Evolutionary conservation across 2,113 vertebrate species (phyloP).

Genomic region (Psilopogon haemacephalus): DNA sequence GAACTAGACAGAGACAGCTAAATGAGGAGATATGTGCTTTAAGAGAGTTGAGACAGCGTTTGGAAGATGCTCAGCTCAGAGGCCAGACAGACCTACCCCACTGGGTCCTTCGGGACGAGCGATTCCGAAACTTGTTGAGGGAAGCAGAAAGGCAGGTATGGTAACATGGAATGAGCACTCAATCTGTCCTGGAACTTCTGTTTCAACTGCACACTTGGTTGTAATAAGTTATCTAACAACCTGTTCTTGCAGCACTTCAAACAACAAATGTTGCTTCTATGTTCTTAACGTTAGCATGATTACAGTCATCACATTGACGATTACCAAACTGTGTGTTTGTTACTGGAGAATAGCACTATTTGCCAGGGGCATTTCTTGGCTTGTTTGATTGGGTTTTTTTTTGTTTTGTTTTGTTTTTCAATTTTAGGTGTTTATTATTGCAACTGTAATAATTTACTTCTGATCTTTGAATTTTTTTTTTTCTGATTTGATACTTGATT

Average conservation of each 20-base stretch:
- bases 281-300: neutral
- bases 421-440: neutral
- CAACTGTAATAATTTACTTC: neutral
- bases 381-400: neutral
- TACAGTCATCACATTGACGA: neutral
- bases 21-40: conserved; percentile 90
- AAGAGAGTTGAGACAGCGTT: conserved; percentile 89
- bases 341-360: neutral
- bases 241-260: neutral
- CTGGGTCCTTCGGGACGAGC: conserved; percentile 92
- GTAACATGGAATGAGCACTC: neutral
- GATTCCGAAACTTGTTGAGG: conserved; percentile 86
- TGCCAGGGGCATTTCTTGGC: neutral
- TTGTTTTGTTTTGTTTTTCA: too few species aligned
- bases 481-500: neutral
- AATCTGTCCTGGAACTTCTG: neutral
- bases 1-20: conserved; percentile 93
- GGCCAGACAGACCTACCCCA: conserved; percentile 85
- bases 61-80: conserved; percentile 87
- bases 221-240: neutral
- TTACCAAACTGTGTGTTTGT: neutral
- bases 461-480: neutral
- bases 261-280: neutral
- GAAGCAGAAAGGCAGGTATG: conserved; percentile 97
- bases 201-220: neutral